Conservation (phyloP, 2,888 invertebrate species). For the Ormyrus thymus region DNA sequence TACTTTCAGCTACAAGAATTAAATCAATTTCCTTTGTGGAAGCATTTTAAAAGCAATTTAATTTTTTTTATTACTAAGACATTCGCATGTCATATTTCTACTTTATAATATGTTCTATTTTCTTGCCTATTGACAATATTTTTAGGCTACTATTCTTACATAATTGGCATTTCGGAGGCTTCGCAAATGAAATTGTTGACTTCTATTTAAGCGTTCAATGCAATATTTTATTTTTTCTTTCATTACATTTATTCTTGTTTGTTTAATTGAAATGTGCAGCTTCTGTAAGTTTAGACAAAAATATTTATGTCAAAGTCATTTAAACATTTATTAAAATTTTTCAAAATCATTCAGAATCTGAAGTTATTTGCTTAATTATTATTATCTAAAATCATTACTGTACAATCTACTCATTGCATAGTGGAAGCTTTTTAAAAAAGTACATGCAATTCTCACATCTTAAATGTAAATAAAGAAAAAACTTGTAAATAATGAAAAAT, state of each 20-base stretch:
- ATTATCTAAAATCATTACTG: background rate
- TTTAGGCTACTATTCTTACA: constrained; percentile 38
- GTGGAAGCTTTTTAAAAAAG: too few relatives aligned
- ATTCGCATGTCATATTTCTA: constrained; percentile 7
- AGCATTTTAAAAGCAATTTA: background rate
- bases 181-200: constrained; percentile 36
- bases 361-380: too few relatives aligned
- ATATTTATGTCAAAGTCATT: too few relatives aligned
- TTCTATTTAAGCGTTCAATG: constrained; percentile 24
- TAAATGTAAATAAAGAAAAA: background rate
- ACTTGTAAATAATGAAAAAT: background rate
- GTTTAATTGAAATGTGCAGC: background rate
- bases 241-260: background rate
- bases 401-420: too few relatives aligned
- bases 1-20: background rate
- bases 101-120: constrained; percentile 15
- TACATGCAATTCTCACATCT: too few relatives aligned
- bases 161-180: constrained; percentile 41
- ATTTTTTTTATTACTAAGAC: constrained; percentile 18
- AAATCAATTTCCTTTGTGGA: background rate
- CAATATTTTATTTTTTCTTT: constrained; percentile 17
- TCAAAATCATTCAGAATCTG: too few relatives aligned
- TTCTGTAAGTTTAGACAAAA: constrained; percentile 10
- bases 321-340: too few relatives aligned
- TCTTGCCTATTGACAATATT: constrained; percentile 22